These are phyloP conservation scores for Thera britannica DNA, from an alignment of 2,888 invertebrate species.

Conservation along the genomic window DNA sequence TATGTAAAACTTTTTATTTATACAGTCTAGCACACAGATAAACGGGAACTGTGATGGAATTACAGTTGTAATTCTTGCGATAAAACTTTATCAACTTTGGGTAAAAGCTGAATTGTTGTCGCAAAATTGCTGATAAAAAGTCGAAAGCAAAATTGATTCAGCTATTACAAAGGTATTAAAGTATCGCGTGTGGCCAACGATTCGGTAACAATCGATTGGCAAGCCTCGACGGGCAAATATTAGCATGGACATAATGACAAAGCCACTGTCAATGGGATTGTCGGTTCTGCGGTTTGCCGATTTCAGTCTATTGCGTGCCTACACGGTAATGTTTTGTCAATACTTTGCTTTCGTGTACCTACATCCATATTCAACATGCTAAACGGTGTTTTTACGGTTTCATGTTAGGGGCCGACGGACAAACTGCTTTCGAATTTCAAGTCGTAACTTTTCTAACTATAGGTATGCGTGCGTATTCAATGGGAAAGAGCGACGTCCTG, in stretches of 20 bases:
- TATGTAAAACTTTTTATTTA: constrained; percentile 39
- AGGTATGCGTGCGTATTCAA: constrained; percentile 1
- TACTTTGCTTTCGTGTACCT: constrained; percentile 40
- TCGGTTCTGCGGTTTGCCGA: constrained; percentile 57
- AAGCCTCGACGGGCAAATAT: constrained; percentile 68
- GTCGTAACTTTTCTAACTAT: constrained; percentile 13
- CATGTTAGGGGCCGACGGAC: constrained; percentile 10
- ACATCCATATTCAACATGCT: constrained; percentile 27
- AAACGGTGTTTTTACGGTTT: constrained; percentile 21
- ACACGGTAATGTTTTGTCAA: constrained; percentile 46
- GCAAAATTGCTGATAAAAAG: constrained; percentile 17
- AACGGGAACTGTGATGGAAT: constrained; percentile 33
- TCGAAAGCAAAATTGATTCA: constrained; percentile 18
- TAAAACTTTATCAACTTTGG: constrained; percentile 13
- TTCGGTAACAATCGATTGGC: constrained; percentile 56
- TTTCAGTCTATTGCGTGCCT: constrained; percentile 53
- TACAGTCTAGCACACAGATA: constrained; percentile 23
- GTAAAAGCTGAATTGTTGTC: constrained; percentile 4
- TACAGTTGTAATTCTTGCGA: constrained; percentile 32
- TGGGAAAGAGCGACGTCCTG: constrained; percentile 5
- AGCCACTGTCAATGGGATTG: constrained; percentile 75
- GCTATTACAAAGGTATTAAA: constrained; percentile 27
- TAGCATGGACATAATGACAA: constrained; percentile 78
- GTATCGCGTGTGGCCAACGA: constrained; percentile 41
- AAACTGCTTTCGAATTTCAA: constrained; percentile 3